A percentile compares a stretch with the other conserved stretches of the same genome.
These are phyloP conservation scores for Lasiommata megera DNA, from an alignment of 2,888 invertebrate genomes.

Conservation along the genomic window DNA sequence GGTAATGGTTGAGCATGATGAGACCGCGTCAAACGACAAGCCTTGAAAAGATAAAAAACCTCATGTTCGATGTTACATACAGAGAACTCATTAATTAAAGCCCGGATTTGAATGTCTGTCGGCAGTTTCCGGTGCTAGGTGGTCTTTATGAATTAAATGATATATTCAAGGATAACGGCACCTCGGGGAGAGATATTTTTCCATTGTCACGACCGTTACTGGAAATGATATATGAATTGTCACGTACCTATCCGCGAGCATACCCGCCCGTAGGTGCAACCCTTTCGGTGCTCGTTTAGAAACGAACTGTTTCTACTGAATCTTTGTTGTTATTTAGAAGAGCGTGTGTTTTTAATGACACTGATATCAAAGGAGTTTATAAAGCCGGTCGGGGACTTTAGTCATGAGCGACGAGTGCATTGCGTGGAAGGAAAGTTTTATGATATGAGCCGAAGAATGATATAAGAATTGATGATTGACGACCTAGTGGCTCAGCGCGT, in stretches of 20 bases:
- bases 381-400: too few species aligned
- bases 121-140: not conserved
- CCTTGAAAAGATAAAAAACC: not conserved
- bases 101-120: conserved; percentile 14
- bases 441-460: too few species aligned
- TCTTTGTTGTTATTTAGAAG: not conserved
- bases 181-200: conserved; percentile 20
- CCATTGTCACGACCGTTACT: conserved; percentile 13
- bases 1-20: too few species aligned
- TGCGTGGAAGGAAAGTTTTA: too few species aligned
- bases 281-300: not conserved
- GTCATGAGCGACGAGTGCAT: too few species aligned
- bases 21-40: not conserved
- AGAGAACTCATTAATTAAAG: conserved; percentile 19
- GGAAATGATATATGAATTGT: conserved; percentile 17
- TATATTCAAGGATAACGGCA: conserved; percentile 27
- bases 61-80: not conserved
- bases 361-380: too few species aligned
- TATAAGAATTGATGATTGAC: too few species aligned
- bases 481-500: too few species aligned
- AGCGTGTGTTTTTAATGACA: not conserved
- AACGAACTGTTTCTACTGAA: not conserved
- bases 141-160: conserved; percentile 28
- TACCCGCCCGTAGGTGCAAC: too few species aligned
- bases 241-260: not conserved